Evolutionary conservation across 2,888 invertebrate genomes (phyloP), one percentile per base, ranked within the genome.

Genomic region (Gari tellinella): DNA sequence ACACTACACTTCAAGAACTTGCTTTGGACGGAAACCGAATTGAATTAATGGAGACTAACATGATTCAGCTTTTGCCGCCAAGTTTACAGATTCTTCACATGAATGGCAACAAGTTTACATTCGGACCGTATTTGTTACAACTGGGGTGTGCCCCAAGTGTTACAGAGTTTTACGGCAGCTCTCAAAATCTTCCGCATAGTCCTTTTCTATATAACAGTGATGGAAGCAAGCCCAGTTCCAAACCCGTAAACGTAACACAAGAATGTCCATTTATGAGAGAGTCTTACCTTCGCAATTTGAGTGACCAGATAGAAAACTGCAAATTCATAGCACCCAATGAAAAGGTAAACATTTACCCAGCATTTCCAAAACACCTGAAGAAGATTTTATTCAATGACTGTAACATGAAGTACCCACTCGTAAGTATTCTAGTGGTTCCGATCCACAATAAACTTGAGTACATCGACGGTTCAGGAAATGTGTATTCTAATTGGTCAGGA

Each of bases 401-500:
- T 19, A 38, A 63, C 23, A 26, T 69, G 14, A 14, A 63, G 17
- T 63, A 57, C 37, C 5, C 4, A 3, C 25, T 69, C 1, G 15
- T 31, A 12, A 37, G 37, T 3, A 8, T 41, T 25, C 58, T 53
- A 12, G 8, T 38, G 7, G 5, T 23, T 14, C 55, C 55, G 10
- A 23, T 19, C 5, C 2, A 31, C 8, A n/a, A n/a, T n/a, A n/a
- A n/a, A n/a, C n/a, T n/a, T n/a, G n/a, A n/a, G n/a, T n/a, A n/a
- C n/a, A n/a, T 69, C 1, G 63, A 69, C 25, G 5, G 57, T 5
- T 69, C 69, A 2, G 45, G 45, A 15, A 69, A 69, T 41, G 26
- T 69, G 25, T 43, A 57, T 0, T 10, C 49, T 19, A 17, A 51
- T 15, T 52, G 41, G 56, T 43, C 15, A n/a, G 74, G 74, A 5